Evolutionary conservation across 2,888 invertebrate species (phyloP), one percentile per base, ranked within the genome.

Genomic region (Macaria notata): DNA sequence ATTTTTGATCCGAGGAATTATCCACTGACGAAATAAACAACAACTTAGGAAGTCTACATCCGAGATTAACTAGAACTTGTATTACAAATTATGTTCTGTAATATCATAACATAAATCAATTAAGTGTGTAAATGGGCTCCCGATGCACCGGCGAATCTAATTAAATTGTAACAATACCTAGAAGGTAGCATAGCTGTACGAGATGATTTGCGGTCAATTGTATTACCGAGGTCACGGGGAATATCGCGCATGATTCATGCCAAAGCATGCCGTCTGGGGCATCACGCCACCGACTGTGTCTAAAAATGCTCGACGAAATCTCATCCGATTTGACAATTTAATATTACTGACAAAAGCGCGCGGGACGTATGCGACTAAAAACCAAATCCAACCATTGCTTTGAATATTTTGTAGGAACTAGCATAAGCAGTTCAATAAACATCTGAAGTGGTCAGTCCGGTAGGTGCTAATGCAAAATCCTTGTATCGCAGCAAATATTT

Each of bases 381-480:
- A 47, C 44, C 9, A 46, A 58, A 33, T 58, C 57, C 62, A 57
- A 59, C 57, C 56, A 62, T 58, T 51, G 56, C 54, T 55, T 62
- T 52, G 42, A 60, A 59, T 49, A 53, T 54, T 49, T 44, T 46
- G 53, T 53, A 54, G 50, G 50, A 46, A 56, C 56, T 59, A 54
- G 63, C 67, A 69, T 59, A 64, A 66, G 68, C 72, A 81, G 75
- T 76, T 75, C 74, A 78, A 81, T 79, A 78, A 75, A 76, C 77
- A 72, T 67, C 61, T 64, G 63, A 62, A 72, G 71, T 68, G 68
- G 72, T 67, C 73, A 70, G 68, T 66, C 71, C 71, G 64, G 78
- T 79, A 73, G 75, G 78, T 76, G 81, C 77, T 85, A 87, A 87
- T 86, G 86, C 81, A 75, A 84, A 83, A 83, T 71, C 76, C 84